Percentiles rank a stretch among this genome's conserved stretches.
These are phyloP conservation scores for Scophthalmus maximus DNA, from an alignment of 2,113 vertebrate species.

Conservation along the genomic window DNA sequence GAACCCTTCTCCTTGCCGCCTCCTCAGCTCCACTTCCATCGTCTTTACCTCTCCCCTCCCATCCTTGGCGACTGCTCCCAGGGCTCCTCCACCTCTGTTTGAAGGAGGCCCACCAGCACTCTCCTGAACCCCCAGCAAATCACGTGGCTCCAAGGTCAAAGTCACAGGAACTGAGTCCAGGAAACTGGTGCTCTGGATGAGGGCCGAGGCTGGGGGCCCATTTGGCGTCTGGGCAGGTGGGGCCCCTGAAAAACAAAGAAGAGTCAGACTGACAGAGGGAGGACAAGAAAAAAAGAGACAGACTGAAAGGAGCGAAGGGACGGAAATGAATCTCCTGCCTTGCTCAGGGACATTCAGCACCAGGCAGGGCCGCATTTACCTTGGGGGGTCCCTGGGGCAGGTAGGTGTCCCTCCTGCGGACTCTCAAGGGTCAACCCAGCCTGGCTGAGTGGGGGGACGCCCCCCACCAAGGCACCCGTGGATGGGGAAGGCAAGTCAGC, in stretches of 20 bases:
- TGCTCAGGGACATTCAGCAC: background rate
- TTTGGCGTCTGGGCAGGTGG: constrained; percentile 52
- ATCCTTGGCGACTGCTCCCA: constrained; percentile 49
- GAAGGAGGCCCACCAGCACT: constrained; percentile 54
- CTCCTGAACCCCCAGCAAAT: constrained; percentile 79
- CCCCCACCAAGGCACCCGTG: constrained; percentile 59
- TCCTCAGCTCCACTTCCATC: constrained; percentile 81
- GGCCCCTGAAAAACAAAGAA: constrained; percentile 27
- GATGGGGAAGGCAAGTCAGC: constrained; percentile 60
- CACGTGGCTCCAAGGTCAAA: constrained; percentile 80
- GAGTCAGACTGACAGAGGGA: no score
- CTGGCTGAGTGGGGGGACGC: constrained; percentile 65
- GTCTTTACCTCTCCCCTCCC: constrained; percentile 34
- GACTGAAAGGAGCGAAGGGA: constrained; percentile 1
- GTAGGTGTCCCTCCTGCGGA: constrained; percentile 42
- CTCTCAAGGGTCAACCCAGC: constrained; percentile 64
- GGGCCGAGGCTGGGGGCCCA: constrained; percentile 30
- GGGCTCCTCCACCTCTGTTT: constrained; percentile 31
- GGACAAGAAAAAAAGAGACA: no score
- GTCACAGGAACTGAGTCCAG: constrained; percentile 84
- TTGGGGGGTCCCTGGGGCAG: constrained; percentile 50
- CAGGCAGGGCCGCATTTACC: constrained; percentile 37
- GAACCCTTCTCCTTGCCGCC: constrained; percentile 81
- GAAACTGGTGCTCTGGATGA: constrained; percentile 86
- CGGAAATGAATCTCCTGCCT: background rate